Evolutionary conservation across 2,797 vertebrate species (phyloP), one percentile per base, ranked within the genome.

Genomic region (Sylvilagus floridanus): DNA sequence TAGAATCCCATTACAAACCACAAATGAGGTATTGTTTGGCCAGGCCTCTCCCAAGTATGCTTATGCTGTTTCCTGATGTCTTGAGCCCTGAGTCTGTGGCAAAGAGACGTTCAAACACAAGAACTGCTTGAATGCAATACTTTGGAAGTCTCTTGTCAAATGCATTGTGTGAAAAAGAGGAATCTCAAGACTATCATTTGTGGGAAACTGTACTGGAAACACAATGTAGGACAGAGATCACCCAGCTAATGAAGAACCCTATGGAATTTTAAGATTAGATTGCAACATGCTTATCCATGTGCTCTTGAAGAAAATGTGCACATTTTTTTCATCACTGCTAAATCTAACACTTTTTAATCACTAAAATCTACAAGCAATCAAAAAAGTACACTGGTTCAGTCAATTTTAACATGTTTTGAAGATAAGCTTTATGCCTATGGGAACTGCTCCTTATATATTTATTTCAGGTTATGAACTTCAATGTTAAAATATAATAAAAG

Each of bases 151-250:
- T 75, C 68, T 73, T 57, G 11, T 73, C 26, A 62, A 4, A n/a
- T 28, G 91, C 32, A 57, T 63, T 75, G 32, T 17, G 72, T 92
- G 28, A 84, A 73, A n/a, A 57, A 17, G 14, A 47, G 26, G 28
- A 47, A 26, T 14, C 26, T 65, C 42, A 42, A 3, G 54, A 72
- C 68, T 69, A 21, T 47, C 2, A 76, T 82, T 90, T 84, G 57
- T 66, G 37, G 37, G 22, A 97, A 96, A 92, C 98, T 98, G 97
- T 91, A 30, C 77, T 84, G 86, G 96, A 93, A 47, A 89, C 81
- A 95, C 66, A 66, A 60, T 0, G 0, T 93, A 97, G 96, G 32
- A 62, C 50, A 14, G 14, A n/a, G 81, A 62, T 71, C 35, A 30
- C 14, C 22, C n/a, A 16, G 35, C 32, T 32, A n/a, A 50, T 14